phyloP scores from a whole-genome alignment of 1,140 invertebrate genomes.

The Drosophila funebris region DNA sequence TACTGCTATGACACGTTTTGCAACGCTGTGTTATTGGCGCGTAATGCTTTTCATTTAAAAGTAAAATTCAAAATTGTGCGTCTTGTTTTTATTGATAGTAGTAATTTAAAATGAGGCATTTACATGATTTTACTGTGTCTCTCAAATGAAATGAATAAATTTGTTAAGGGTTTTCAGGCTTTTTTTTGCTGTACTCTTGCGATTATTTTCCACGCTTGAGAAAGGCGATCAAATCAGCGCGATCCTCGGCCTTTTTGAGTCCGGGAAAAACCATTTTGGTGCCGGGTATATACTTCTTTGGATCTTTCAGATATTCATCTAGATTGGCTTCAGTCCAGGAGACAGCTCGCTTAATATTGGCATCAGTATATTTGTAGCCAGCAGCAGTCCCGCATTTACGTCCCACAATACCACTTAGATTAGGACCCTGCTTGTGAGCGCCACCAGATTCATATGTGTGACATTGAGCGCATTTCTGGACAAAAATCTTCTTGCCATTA shows the following conservation, averaged over 20 bases:
- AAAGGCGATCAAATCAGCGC: constrained; percentile 90
- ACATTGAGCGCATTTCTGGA: constrained; percentile 94
- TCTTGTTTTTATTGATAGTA: too few relatives aligned
- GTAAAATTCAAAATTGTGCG: neutral
- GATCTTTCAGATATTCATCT: constrained; percentile 89
- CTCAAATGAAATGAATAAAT: neutral
- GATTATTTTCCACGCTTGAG: constrained; percentile 64
- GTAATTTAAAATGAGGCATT: too few relatives aligned
- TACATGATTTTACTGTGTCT: neutral
- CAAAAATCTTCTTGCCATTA: constrained; percentile 96
- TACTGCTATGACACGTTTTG: too few relatives aligned
- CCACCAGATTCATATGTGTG: constrained; percentile 93
- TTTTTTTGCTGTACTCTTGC: neutral
- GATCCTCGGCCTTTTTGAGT: constrained; percentile 90
- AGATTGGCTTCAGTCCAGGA: constrained; percentile 84
- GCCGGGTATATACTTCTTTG: constrained; percentile 93
- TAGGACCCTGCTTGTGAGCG: constrained; percentile 95
- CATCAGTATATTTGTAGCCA: constrained; percentile 93
- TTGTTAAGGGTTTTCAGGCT: neutral
- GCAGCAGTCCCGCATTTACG: constrained; percentile 92
- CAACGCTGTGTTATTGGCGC: too few relatives aligned
- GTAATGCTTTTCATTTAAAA: neutral
- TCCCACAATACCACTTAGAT: constrained; percentile 93
- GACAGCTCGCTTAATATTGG: constrained; percentile 92
- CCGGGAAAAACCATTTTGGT: constrained; percentile 95